Percentiles rank a stretch among this genome's conserved stretches.
These are phyloP conservation scores for Cenopis cana DNA, from an alignment of 2,888 invertebrate species.

Conservation along the genomic window DNA sequence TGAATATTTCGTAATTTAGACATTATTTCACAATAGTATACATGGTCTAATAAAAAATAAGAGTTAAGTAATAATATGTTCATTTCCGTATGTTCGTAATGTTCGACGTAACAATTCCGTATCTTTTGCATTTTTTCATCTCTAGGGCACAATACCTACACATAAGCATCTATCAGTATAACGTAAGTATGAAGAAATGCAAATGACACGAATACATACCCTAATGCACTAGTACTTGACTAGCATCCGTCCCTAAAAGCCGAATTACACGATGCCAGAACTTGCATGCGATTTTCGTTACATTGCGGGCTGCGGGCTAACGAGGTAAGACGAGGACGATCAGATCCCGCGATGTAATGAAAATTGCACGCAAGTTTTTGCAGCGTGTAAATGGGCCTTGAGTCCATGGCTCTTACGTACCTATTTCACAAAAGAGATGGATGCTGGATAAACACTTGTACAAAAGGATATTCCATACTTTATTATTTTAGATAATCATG, in stretches of 20 bases:
- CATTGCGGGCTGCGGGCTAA: no score
- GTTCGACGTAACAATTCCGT: neutral
- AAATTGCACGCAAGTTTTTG: no score
- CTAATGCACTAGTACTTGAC: neutral
- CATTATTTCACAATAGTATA: no score
- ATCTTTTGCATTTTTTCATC: neutral
- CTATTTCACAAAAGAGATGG: neutral
- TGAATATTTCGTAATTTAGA: no score
- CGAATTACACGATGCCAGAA: no score
- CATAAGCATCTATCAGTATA: neutral
- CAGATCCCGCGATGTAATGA: no score
- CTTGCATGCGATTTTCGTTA: no score
- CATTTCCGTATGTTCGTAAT: neutral
- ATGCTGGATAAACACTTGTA: neutral
- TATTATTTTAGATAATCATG: no score
- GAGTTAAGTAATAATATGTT: no score
- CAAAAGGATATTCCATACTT: neutral
- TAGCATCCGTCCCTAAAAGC: neutral
- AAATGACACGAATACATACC: neutral
- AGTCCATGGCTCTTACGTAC: neutral
- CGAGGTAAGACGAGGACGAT: no score
- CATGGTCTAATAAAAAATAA: no score
- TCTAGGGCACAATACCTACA: neutral
- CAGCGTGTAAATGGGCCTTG: no score
- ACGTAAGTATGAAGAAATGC: neutral